Conservation (phyloP, 2,797 vertebrate genomes). For the Podargus strigoides region DNA sequence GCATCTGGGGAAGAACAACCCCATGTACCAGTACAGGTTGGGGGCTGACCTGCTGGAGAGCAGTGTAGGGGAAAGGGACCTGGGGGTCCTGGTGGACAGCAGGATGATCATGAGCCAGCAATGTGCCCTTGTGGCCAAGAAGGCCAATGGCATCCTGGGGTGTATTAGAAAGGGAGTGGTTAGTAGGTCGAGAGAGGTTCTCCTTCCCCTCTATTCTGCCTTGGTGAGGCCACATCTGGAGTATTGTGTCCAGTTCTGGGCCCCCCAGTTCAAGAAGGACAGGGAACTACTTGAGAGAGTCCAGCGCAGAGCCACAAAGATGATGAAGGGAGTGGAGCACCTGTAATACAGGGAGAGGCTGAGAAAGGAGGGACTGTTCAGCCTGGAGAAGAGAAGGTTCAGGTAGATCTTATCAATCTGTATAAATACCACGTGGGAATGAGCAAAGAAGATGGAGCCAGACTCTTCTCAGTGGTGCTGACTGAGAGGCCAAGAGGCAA, state of each 20-base stretch:
- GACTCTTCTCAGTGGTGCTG: not conserved
- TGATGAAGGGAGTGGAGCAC: not conserved
- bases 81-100: not conserved
- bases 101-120: not conserved
- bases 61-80: no score
- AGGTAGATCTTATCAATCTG: not conserved
- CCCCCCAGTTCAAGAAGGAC: not conserved
- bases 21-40: no score
- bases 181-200: not conserved
- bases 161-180: not conserved
- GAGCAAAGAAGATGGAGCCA: not conserved
- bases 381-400: not conserved
- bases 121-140: rapidly evolving
- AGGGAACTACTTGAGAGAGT: not conserved
- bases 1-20: no score
- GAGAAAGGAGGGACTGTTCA: not conserved
- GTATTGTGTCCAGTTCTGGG: not conserved
- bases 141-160: no score
- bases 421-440: not conserved
- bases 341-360: not conserved
- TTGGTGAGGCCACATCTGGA: rapidly evolving
- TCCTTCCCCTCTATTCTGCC: not conserved
- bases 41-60: no score
- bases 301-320: not conserved
- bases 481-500: not conserved